Conservation (phyloP, 92 coral and sea anemone species). For the Virgularia gustaviana region DNA sequence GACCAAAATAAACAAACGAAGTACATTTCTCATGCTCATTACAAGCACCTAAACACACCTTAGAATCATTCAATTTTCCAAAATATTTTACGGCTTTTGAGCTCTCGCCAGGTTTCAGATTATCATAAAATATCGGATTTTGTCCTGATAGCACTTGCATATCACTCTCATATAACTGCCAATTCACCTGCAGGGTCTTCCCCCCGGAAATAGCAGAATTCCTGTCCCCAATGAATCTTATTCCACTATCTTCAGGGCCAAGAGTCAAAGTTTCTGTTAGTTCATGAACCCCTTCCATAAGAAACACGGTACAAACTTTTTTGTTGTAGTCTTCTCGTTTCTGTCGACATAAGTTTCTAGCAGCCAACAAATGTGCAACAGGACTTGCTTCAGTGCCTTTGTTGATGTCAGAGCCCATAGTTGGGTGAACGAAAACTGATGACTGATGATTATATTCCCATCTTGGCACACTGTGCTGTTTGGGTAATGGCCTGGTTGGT, state of each 20-base stretch:
- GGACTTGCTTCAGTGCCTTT: conserved; percentile 23
- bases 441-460: neutral
- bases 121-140: conserved; percentile 34
- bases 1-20: conserved; percentile 13
- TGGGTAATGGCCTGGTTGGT: no score
- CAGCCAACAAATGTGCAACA: conserved; percentile 23
- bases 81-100: conserved; percentile 10
- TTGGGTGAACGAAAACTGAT: conserved; percentile 32
- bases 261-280: conserved; percentile 13
- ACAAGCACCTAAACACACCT: conserved; percentile 9
- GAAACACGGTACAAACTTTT: conserved; percentile 18
- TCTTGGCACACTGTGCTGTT: neutral
- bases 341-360: conserved; percentile 29
- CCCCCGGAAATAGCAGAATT: conserved; percentile 29
- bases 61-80: conserved; percentile 17
- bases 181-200: conserved; percentile 10
- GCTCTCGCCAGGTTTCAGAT: conserved; percentile 29
- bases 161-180: conserved; percentile 12
- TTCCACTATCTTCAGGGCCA: conserved; percentile 29
- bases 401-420: conserved; percentile 18
- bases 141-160: conserved; percentile 10
- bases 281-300: conserved; percentile 34
- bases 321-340: neutral
- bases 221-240: conserved; percentile 13
- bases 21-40: conserved; percentile 9